Evolutionary conservation across 64 coral and sea anemone species (phyloP).

Genomic region (Montipora foliosa): DNA sequence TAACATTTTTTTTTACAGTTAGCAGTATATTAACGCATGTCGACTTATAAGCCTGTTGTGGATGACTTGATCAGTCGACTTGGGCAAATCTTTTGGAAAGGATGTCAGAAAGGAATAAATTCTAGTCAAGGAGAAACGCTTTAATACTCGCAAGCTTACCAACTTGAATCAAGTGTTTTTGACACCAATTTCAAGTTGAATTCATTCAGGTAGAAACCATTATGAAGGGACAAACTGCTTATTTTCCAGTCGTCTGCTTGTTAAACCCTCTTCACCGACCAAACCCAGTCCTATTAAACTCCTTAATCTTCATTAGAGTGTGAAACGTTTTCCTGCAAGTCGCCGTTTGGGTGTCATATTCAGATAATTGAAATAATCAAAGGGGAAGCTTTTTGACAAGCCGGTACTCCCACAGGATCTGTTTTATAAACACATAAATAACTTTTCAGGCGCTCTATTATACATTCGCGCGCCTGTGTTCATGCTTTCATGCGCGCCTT

Average conservation of each 20-base stretch:
- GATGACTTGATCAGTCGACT: not conserved
- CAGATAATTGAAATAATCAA: conserved; percentile 61
- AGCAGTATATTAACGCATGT: no score
- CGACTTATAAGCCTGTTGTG: not conserved
- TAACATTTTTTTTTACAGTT: not conserved
- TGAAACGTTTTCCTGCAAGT: not conserved
- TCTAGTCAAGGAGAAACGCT: conserved; percentile 20
- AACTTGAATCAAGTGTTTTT: conserved; percentile 46
- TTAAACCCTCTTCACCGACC: conserved; percentile 10
- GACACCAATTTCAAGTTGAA: conserved; percentile 18
- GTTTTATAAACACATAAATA: conserved; percentile 40
- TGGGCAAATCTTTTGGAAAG: not conserved
- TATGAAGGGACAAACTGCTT: not conserved
- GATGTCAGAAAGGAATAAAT: not conserved
- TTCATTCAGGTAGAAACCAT: not conserved
- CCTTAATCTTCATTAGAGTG: conserved; percentile 38
- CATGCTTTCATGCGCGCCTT: not conserved
- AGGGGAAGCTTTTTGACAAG: conserved; percentile 50
- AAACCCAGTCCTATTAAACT: not conserved
- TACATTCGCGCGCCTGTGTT: not conserved
- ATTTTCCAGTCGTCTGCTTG: conserved; percentile 11
- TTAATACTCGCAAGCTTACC: conserved; percentile 18
- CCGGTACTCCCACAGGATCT: conserved; percentile 28
- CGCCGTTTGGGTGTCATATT: conserved; percentile 34
- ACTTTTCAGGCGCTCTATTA: not conserved